Conservation (phyloP, 2,113 vertebrate genomes). For the Larimichthys crocea region DNA sequence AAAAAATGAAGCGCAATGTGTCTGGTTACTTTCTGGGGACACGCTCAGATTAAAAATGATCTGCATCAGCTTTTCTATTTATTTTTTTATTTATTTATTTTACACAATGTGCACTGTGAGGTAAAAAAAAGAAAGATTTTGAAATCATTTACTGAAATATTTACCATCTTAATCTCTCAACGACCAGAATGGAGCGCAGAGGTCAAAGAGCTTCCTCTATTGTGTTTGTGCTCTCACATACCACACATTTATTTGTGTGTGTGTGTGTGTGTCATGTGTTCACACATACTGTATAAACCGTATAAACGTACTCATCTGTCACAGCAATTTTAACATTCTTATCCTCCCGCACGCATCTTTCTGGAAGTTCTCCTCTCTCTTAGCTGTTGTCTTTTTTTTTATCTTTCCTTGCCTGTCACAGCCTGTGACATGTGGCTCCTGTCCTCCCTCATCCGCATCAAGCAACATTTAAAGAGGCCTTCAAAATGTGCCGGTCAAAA, state of each 20-base stretch:
- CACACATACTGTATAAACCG: slow-evolving; percentile 39
- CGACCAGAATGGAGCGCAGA: slow-evolving; percentile 5
- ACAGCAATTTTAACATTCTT: slow-evolving; percentile 49
- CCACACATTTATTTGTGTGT: too few species aligned
- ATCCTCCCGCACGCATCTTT: slow-evolving; percentile 66
- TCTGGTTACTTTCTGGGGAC: slow-evolving; percentile 45
- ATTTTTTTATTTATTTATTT: neutral
- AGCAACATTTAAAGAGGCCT: slow-evolving; percentile 49
- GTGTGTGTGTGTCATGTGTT: too few species aligned
- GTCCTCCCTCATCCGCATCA: slow-evolving; percentile 47
- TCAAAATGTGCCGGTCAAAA: slow-evolving; percentile 13
- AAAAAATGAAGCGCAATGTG: slow-evolving; percentile 48
- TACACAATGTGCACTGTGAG: slow-evolving; percentile 15
- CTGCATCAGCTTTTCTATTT: slow-evolving; percentile 27
- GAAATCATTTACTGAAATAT: too few species aligned
- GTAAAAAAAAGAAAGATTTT: too few species aligned
- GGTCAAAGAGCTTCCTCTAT: slow-evolving; percentile 15
- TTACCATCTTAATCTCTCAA: slow-evolving; percentile 5
- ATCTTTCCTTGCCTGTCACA: slow-evolving; percentile 53
- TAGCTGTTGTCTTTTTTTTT: slow-evolving; percentile 52
- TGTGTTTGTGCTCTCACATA: slow-evolving; percentile 12
- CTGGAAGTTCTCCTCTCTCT: slow-evolving; percentile 53
- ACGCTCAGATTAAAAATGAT: slow-evolving; percentile 15
- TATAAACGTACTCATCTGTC: slow-evolving; percentile 49
- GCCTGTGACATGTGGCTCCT: slow-evolving; percentile 65